Percentiles rank a stretch among this genome's conserved stretches.
Conservation (phyloP, 1,140 invertebrate genomes). For the Heliconius hewitsoni region DNA sequence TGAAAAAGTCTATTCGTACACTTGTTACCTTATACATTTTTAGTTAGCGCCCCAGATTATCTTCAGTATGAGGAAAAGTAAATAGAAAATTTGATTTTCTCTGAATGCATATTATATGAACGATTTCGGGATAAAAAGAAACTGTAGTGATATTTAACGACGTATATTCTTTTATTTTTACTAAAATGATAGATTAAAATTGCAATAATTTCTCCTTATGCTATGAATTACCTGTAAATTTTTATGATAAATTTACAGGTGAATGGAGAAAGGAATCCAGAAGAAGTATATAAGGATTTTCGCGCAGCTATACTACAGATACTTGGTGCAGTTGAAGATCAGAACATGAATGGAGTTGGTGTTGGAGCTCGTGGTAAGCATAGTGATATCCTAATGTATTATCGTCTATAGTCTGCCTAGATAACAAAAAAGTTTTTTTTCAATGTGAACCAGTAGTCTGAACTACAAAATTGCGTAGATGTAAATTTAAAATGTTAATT, state of each 20-base stretch:
- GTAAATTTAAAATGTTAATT: too few species aligned
- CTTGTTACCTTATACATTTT: background rate
- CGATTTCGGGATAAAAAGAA: too few species aligned
- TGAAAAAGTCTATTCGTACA: background rate
- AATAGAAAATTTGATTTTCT: background rate
- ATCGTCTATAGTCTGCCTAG: too few species aligned
- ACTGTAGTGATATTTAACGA: too few species aligned
- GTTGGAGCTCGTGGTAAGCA: conserved; percentile 73
- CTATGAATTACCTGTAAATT: background rate
- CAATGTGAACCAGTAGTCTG: too few species aligned
- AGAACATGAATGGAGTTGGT: conserved; percentile 82
- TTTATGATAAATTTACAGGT: conserved; percentile 80
- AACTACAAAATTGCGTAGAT: too few species aligned
- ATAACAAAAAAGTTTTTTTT: too few species aligned
- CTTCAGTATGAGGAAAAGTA: background rate
- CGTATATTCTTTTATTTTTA: too few species aligned
- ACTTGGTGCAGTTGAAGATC: conserved; percentile 84
- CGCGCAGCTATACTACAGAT: conserved; percentile 87
- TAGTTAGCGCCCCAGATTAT: background rate
- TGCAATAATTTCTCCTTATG: too few species aligned
- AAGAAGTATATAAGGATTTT: conserved; percentile 91
- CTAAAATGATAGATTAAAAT: background rate
- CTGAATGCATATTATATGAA: background rate
- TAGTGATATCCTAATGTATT: too few species aligned
- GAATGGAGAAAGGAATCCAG: conserved; percentile 91